phyloP scores from a whole-genome alignment of 2,888 invertebrate species.

The Rhingia rostrata region DNA sequence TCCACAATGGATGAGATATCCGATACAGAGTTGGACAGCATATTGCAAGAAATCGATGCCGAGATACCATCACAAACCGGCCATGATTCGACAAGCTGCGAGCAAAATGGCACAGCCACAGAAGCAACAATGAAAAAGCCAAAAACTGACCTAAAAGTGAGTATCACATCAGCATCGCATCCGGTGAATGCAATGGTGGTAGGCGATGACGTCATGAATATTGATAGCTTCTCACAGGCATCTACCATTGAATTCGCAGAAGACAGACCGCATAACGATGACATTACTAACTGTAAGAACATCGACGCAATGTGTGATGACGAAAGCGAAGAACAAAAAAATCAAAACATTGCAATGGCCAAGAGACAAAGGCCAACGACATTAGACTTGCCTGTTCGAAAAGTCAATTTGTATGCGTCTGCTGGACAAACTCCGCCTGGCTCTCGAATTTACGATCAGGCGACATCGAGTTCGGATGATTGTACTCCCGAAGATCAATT shows the following conservation, averaged over 20 bases:
- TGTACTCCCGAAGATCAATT: conserved; percentile 48
- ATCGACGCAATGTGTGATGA: conserved; percentile 26
- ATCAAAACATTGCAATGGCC: conserved; percentile 53
- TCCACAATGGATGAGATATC: conserved; percentile 83
- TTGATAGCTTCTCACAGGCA: conserved; percentile 82
- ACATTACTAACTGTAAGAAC: conserved; percentile 35
- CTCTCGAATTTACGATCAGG: conserved; percentile 49
- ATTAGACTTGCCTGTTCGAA: conserved; percentile 78
- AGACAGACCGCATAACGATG: conserved; percentile 74
- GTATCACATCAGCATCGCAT: not conserved
- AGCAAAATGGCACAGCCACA: not conserved
- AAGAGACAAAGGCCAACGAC: conserved; percentile 81
- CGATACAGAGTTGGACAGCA: conserved; percentile 82
- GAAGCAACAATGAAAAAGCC: conserved; percentile 1
- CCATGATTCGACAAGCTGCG: conserved; percentile 1
- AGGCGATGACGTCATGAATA: conserved; percentile 79
- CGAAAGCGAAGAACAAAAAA: conserved; percentile 49
- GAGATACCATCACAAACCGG: conserved; percentile 75
- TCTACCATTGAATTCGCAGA: conserved; percentile 83
- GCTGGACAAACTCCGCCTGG: conserved; percentile 81
- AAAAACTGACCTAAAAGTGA: conserved; percentile 11
- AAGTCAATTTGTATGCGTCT: conserved; percentile 76
- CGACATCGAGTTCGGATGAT: conserved; percentile 76
- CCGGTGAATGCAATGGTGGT: not conserved
- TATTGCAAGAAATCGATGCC: conserved; percentile 82